Conservation (phyloP, 2,888 invertebrate species). For the Listrodromus nycthemerus region DNA sequence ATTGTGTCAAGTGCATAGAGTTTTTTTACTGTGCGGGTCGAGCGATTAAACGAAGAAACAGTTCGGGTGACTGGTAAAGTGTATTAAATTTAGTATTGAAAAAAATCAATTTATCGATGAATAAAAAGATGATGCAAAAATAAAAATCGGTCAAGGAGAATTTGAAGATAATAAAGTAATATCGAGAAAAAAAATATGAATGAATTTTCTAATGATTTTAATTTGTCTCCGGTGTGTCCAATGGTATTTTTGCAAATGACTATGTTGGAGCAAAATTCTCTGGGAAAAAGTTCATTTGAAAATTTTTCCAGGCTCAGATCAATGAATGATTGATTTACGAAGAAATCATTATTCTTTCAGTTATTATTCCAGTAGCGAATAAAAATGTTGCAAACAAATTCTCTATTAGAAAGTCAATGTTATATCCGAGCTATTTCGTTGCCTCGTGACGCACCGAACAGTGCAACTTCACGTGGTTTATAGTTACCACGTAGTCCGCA, state of each 20-base stretch:
- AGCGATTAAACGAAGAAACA: neutral
- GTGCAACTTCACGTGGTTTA: conserved; percentile 16
- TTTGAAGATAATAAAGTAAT: neutral
- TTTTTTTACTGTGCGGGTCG: neutral
- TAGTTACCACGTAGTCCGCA: conserved; percentile 5
- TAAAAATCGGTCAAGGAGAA: neutral
- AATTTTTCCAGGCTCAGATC: neutral
- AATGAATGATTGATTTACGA: neutral
- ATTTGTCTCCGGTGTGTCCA: neutral
- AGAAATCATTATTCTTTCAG: neutral
- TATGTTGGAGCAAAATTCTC: neutral
- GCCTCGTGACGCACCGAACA: conserved; percentile 1
- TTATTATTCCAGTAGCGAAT: neutral
- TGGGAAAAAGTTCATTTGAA: neutral
- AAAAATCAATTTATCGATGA: neutral
- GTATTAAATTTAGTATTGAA: neutral
- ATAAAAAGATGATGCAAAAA: neutral
- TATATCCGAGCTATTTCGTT: neutral
- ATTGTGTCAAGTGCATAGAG: too few relatives aligned
- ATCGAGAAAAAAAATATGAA: neutral
- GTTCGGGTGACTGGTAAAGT: neutral
- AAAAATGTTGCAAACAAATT: conserved; percentile 2
- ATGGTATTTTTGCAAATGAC: neutral
- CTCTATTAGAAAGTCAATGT: conserved; percentile 8
- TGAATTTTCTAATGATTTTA: neutral